Base-by-base conservation (phyloP, 2,113 vertebrate genomes). In the Aptenodytes patagonicus region DNA sequence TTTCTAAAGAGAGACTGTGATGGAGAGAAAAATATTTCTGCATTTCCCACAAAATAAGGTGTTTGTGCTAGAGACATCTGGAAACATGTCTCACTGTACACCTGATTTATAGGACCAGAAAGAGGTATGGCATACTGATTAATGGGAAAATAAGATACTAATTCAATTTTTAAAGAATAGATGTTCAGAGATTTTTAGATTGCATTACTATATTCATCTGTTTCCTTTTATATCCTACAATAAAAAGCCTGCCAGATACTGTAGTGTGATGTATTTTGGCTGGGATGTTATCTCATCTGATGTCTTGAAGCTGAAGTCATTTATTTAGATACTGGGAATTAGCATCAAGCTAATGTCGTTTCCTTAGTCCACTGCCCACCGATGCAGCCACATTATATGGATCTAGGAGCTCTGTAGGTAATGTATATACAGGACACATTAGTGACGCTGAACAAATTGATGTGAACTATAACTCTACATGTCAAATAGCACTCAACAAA, bases 121-220 rank as follows among this genome's bases (percentile, higher is more conserved):
- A 75, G 44, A 94, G 84, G 81, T 86, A 71, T 60, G 60, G 13
- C 38, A 66, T 91, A 83, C 46, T 75, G 88, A 89, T 96, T 90
- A 88, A 90, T 62, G 76, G 94, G 84, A 96, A 94, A 68, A 90
- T 1, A 60, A 93, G 58, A 87, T 87, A 78, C 5, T 87, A 92
- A 91, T 89, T 92, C 28, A 91, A 65, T 73, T 91, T 97, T 87
- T 77, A 44, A 95, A 90, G 76, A 79, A 78, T 83, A 81, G 60
- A 64, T 85, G 8, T 88, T 95, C 58, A 77, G 97, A 70, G 90
- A 83, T 94, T 96, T 96, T 96, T 90, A 96, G 87, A 97, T 81
- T 88, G 52, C 51, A 94, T 95, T 94, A 89, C 12, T 90, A 26
- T 87, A 58, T 94, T 95, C 24, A 93, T 95, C 51, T 96, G 71